Percentiles rank a stretch among this genome's conserved stretches.
phyloP scores from a whole-genome alignment of 2,797 vertebrate species.

The Lacerta viridis region DNA sequence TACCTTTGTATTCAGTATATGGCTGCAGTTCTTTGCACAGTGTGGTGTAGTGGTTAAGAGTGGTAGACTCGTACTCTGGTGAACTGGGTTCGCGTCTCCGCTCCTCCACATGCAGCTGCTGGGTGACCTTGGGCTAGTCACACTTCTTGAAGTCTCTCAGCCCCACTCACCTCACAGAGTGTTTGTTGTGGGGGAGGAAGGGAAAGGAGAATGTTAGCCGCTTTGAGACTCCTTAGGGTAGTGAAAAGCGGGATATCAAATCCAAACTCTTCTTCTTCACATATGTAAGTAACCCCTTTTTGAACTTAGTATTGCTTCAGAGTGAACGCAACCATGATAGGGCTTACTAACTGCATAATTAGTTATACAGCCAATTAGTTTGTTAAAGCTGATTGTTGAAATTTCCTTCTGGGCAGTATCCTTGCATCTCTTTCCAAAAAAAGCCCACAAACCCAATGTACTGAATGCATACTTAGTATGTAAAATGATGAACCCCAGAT shows the following conservation, averaged over 20 bases:
- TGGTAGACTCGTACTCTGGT: too few relatives aligned
- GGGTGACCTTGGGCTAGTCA: too few relatives aligned
- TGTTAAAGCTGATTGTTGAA: constrained; percentile 16
- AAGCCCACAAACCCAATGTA: neutral
- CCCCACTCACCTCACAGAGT: too few relatives aligned
- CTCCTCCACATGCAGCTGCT: too few relatives aligned
- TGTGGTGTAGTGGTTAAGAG: too few relatives aligned
- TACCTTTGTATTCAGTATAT: constrained; percentile 24
- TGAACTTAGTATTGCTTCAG: neutral
- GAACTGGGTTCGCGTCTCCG: too few relatives aligned
- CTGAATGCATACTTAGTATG: constrained; percentile 17
- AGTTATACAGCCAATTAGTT: neutral
- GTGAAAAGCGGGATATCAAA: too few relatives aligned
- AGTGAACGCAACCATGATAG: neutral
- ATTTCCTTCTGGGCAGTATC: constrained; percentile 38
- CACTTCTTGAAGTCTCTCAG: too few relatives aligned
- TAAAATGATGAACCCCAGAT: constrained; percentile 2
- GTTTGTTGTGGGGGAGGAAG: too few relatives aligned
- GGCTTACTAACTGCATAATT: constrained; percentile 24
- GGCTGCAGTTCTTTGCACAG: neutral
- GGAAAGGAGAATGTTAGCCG: too few relatives aligned
- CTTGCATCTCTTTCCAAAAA: constrained; percentile 17
- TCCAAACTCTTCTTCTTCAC: too few relatives aligned
- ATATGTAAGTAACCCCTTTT: neutral
- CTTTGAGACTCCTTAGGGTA: too few relatives aligned